Evolutionary conservation across 2,888 invertebrate genomes (phyloP).

Genomic region (Gisinianus flammeolus): DNA sequence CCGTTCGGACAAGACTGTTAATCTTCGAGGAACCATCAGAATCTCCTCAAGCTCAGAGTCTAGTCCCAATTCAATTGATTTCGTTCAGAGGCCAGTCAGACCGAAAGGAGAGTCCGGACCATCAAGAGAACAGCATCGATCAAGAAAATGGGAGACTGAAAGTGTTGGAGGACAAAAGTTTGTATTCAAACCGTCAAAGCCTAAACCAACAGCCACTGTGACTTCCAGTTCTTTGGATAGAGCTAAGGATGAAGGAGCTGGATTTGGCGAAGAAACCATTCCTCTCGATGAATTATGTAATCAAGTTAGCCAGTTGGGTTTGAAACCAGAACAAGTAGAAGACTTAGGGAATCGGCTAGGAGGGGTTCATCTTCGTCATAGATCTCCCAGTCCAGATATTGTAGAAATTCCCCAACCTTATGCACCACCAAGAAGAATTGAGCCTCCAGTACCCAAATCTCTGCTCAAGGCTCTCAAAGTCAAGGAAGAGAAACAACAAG

Average conservation of each 20-base stretch:
- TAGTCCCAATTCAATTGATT: background rate
- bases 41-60: background rate
- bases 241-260: background rate
- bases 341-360: background rate
- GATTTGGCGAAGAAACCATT: background rate
- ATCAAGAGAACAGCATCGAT: no score
- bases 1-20: background rate
- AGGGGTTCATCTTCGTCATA: background rate
- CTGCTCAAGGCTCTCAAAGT: background rate
- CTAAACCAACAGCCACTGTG: background rate
- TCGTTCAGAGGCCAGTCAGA: background rate
- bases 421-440: background rate
- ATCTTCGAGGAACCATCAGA: background rate
- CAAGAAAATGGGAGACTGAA: no score
- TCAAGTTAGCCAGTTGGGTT: conserved; percentile 7
- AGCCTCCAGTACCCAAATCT: background rate
- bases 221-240: no score
- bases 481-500: background rate
- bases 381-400: conserved; percentile 5
- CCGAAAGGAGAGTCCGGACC: no score
- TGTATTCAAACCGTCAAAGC: background rate
- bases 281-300: background rate
- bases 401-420: background rate
- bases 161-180: no score
- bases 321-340: background rate